These are phyloP conservation scores for Exaiptasia diaphana DNA, from an alignment of 64 coral and sea anemone species.

Conservation along the genomic window DNA sequence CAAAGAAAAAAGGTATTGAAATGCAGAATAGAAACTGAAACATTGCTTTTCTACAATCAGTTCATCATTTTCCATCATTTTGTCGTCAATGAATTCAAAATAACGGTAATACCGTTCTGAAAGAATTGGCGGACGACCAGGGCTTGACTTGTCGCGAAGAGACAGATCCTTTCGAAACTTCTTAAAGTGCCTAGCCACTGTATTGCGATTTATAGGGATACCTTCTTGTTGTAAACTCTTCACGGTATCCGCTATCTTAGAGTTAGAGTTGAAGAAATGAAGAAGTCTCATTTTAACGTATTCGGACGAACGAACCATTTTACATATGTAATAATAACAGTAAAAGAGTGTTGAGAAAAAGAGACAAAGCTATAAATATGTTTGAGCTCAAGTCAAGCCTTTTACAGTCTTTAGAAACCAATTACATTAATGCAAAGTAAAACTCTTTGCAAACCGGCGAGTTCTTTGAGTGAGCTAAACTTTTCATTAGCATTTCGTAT, in stretches of 20 bases:
- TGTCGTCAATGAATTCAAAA: constrained; percentile 3
- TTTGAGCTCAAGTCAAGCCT: too few relatives aligned
- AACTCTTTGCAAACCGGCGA: too few relatives aligned
- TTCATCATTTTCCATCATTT: constrained; percentile 20
- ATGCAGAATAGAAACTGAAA: not conserved
- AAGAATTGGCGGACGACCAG: not conserved
- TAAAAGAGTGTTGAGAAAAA: too few relatives aligned
- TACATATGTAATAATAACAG: too few relatives aligned
- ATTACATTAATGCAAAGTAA: too few relatives aligned
- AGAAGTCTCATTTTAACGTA: constrained; percentile 2
- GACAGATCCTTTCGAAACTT: not conserved
- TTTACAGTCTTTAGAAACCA: too few relatives aligned
- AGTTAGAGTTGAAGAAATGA: not conserved
- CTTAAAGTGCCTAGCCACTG: not conserved
- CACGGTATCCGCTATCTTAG: not conserved
- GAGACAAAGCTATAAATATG: too few relatives aligned
- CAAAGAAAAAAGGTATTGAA: too few relatives aligned
- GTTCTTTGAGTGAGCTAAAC: too few relatives aligned
- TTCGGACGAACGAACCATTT: not conserved
- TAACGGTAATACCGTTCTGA: not conserved
- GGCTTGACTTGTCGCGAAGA: too few relatives aligned
- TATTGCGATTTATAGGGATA: not conserved
- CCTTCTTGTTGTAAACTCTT: not conserved
- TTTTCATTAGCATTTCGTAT: too few relatives aligned
- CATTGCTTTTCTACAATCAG: not conserved